Percentiles rank a stretch among this genome's conserved stretches.
phyloP scores from a whole-genome alignment of 2,888 invertebrate species.

The Meandrusa payeni region DNA sequence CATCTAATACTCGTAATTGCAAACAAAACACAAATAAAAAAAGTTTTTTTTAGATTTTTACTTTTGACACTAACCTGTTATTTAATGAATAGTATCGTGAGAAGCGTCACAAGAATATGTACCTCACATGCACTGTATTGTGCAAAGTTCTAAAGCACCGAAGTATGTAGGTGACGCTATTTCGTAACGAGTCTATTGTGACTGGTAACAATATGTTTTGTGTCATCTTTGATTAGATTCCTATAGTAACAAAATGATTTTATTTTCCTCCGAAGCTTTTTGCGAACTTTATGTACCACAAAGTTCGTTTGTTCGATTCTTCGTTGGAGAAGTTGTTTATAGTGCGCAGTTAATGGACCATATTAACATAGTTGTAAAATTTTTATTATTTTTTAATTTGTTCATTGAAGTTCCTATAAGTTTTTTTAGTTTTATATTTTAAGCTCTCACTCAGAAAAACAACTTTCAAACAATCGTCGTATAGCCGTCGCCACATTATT shows the following conservation, averaged over 20 bases:
- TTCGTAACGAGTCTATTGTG: slow-evolving; percentile 17
- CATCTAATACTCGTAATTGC: not conserved
- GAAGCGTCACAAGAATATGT: slow-evolving; percentile 8
- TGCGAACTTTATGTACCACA: too few species aligned
- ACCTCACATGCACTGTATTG: slow-evolving; percentile 1
- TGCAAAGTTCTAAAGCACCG: slow-evolving; percentile 10
- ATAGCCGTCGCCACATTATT: too few species aligned
- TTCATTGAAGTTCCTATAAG: too few species aligned
- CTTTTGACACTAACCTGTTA: not conserved
- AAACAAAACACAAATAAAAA: not conserved
- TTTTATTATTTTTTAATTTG: too few species aligned
- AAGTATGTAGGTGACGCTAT: slow-evolving; percentile 14
- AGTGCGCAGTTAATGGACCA: too few species aligned
- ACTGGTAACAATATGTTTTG: slow-evolving; percentile 2
- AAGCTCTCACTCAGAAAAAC: too few species aligned
- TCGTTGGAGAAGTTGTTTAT: too few species aligned
- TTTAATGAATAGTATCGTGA: slow-evolving; percentile 10
- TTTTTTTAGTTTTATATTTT: too few species aligned
- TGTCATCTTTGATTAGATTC: slow-evolving; percentile 11
- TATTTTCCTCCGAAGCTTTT: too few species aligned
- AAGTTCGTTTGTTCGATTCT: too few species aligned
- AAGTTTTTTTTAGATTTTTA: slow-evolving; percentile 1
- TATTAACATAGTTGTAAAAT: too few species aligned
- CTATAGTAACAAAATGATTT: slow-evolving; percentile 7
- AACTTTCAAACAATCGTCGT: too few species aligned